Evolutionary conservation across 2,888 invertebrate species (phyloP).

Genomic region (Caenorhabditis sp.): DNA sequence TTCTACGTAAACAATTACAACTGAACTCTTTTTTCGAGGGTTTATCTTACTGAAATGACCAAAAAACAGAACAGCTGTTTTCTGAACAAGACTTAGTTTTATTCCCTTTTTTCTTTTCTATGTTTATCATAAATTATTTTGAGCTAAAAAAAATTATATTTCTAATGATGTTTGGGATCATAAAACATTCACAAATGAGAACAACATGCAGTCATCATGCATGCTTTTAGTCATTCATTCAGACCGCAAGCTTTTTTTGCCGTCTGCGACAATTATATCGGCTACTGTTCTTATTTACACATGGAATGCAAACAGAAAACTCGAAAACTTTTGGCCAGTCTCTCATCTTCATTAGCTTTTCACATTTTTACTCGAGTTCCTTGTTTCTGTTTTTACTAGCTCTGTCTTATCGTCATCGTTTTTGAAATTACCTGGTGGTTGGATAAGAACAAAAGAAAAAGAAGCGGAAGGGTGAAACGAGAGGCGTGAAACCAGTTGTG

Average conservation of each 20-base stretch:
- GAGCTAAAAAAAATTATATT: too few relatives aligned
- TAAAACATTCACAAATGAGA: not conserved
- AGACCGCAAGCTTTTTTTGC: not conserved
- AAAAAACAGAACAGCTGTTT: constrained; percentile 14
- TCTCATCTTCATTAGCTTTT: not conserved
- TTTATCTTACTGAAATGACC: not conserved
- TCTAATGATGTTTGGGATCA: too few relatives aligned
- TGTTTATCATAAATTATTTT: too few relatives aligned
- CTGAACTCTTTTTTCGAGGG: not conserved
- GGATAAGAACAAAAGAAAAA: not conserved
- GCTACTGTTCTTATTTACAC: constrained; percentile 15
- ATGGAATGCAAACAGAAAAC: constrained; percentile 14
- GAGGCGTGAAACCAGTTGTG: constrained; percentile 51
- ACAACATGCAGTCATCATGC: not conserved
- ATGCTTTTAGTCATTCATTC: too few relatives aligned
- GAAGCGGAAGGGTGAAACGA: not conserved
- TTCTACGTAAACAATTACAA: constrained; percentile 17
- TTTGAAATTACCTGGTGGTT: not conserved
- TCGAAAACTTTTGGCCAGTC: not conserved
- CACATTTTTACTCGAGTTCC: not conserved
- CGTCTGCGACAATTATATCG: constrained; percentile 8
- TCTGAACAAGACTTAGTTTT: not conserved
- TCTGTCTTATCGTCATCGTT: not conserved
- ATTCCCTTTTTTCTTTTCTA: too few relatives aligned
- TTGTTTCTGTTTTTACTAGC: not conserved